A percentile compares a stretch with the other conserved stretches of the same genome.
phyloP scores from a whole-genome alignment of 2,797 vertebrate genomes.

The Hemibagrus guttatus region DNA sequence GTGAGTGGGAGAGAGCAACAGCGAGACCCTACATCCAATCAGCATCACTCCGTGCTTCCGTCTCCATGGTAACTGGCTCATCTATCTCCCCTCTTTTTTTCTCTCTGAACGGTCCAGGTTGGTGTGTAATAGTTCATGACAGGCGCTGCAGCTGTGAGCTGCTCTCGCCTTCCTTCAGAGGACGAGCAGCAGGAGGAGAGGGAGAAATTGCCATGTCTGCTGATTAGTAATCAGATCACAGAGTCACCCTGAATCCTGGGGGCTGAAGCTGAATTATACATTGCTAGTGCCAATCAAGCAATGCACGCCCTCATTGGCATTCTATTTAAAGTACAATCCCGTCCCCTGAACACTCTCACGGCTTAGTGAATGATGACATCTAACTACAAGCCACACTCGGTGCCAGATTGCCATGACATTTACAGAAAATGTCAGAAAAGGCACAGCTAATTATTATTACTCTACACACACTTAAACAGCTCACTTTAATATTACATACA shows the following conservation, averaged over 20 bases:
- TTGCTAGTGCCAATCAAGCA: constrained; percentile 58
- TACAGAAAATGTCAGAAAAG: constrained; percentile 51
- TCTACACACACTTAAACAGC: constrained; percentile 33
- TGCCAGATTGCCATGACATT: constrained; percentile 49
- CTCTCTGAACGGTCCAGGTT: constrained; percentile 44
- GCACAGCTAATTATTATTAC: constrained; percentile 44
- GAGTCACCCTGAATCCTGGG: constrained; percentile 55
- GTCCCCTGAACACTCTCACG: constrained; percentile 44
- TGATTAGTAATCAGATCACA: constrained; percentile 63
- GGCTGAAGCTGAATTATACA: constrained; percentile 61
- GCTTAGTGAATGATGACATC: constrained; percentile 52
- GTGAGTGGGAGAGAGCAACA: constrained; percentile 21
- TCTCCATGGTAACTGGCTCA: constrained; percentile 64
- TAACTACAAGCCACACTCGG: constrained; percentile 45
- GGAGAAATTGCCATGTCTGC: constrained; percentile 51
- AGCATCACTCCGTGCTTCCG: constrained; percentile 53
- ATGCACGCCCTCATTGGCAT: constrained; percentile 53
- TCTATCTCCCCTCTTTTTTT: constrained; percentile 31
- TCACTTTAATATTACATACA: constrained; percentile 16
- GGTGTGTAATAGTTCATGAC: constrained; percentile 61
- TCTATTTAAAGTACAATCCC: constrained; percentile 59
- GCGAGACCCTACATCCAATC: constrained; percentile 59
- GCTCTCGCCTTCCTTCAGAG: constrained; percentile 46
- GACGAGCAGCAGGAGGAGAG: constrained; percentile 46
- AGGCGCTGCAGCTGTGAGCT: constrained; percentile 55